These are phyloP conservation scores for Cataglyphis livida DNA, from an alignment of 2,888 invertebrate genomes.

Conservation along the genomic window DNA sequence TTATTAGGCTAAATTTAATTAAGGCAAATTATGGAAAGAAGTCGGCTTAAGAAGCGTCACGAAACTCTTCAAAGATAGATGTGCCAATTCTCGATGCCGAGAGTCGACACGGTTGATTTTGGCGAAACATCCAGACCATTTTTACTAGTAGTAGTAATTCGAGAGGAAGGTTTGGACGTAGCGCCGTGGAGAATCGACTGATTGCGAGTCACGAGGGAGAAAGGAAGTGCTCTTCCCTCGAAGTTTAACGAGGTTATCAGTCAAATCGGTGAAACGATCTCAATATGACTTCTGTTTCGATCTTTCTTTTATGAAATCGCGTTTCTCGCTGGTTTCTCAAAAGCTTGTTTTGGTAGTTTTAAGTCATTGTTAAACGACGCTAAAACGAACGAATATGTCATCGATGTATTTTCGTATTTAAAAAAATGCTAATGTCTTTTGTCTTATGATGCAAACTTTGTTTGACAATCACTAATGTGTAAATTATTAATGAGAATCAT, in stretches of 20 bases:
- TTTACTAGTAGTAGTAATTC: conserved; percentile 62
- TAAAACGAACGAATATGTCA: not conserved
- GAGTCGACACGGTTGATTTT: conserved; percentile 51
- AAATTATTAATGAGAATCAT: too few relatives aligned
- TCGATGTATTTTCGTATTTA: not conserved
- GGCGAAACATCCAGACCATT: conserved; percentile 35
- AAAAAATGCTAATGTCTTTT: not conserved
- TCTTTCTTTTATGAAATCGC: conserved; percentile 17
- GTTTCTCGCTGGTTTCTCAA: not conserved
- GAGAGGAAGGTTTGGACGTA: conserved; percentile 66
- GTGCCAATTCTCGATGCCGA: not conserved
- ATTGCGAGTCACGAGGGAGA: conserved; percentile 69
- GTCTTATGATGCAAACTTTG: not conserved
- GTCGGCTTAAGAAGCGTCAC: not conserved
- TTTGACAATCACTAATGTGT: not conserved
- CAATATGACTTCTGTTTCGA: conserved; percentile 44
- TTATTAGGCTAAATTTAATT: not conserved
- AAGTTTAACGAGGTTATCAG: conserved; percentile 67
- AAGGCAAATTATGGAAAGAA: not conserved
- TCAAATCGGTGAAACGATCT: conserved; percentile 65
- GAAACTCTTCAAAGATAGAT: not conserved
- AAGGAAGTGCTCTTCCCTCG: conserved; percentile 53
- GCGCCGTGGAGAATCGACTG: conserved; percentile 65
- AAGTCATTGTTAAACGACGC: not conserved
- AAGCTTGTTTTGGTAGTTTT: conserved; percentile 4